These are phyloP conservation scores for Marronus borbonicus DNA, from an alignment of 2,888 invertebrate species.

Conservation along the genomic window DNA sequence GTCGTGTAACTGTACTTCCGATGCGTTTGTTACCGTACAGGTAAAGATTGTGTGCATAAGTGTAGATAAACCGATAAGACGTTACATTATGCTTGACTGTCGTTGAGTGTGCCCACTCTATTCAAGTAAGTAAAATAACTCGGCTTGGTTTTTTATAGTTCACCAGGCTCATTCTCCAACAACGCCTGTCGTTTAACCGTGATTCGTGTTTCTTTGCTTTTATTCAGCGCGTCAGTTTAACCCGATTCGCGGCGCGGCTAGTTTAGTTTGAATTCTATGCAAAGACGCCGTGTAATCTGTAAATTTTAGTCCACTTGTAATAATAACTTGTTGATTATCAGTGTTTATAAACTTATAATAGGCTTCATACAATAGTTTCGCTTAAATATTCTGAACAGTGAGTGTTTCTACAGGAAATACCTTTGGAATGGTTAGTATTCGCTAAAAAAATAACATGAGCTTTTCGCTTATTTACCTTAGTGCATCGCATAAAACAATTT, in stretches of 20 bases:
- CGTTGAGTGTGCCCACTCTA: constrained; percentile 44
- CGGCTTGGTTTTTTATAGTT: constrained; percentile 42
- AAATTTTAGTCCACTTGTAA: constrained; percentile 1
- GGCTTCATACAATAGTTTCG: not conserved
- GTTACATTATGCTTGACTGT: constrained; percentile 11
- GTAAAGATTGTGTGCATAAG: constrained; percentile 45
- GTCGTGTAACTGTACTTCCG: constrained; percentile 39
- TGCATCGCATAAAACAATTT: not conserved
- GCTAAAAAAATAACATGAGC: not conserved
- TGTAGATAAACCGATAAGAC: constrained; percentile 44
- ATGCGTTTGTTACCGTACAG: constrained; percentile 29
- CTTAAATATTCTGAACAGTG: not conserved
- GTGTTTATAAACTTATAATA: constrained; percentile 10
- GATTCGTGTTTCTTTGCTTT: constrained; percentile 41
- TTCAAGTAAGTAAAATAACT: constrained; percentile 39
- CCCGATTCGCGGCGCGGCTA: constrained; percentile 33
- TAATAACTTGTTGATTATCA: not conserved
- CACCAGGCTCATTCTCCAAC: constrained; percentile 42
- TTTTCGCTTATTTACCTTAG: not conserved
- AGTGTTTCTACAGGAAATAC: constrained; percentile 2
- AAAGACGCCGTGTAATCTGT: constrained; percentile 1
- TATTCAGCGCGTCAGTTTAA: constrained; percentile 43
- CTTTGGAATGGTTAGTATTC: constrained; percentile 20
- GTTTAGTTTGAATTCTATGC: constrained; percentile 26
- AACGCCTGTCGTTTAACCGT: constrained; percentile 31